These are phyloP conservation scores for Amblyjoppa proteus DNA, from an alignment of 2,888 invertebrate genomes.

Conservation along the genomic window DNA sequence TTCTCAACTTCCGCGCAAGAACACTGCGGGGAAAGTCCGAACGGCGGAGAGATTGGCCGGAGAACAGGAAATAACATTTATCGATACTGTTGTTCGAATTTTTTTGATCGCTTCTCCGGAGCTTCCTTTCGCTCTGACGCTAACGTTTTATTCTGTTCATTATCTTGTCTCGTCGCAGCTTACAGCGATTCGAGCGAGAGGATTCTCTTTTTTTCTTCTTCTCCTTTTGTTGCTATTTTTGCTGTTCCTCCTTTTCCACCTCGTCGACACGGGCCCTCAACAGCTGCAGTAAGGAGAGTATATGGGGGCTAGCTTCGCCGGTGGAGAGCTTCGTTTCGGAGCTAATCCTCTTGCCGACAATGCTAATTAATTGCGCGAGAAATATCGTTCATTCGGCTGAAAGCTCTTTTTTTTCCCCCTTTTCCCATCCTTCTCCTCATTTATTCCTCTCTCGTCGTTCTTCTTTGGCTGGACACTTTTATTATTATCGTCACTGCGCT, in stretches of 20 bases:
- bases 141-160: neutral
- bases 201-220: neutral
- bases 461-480: conserved; percentile 3
- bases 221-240: neutral
- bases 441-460: conserved; percentile 19
- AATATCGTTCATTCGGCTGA: conserved; percentile 18
- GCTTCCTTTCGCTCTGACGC: neutral
- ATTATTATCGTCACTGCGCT: conserved; percentile 21
- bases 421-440: conserved; percentile 27
- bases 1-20: neutral
- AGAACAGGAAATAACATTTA: neutral
- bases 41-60: neutral
- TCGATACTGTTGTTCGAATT: neutral
- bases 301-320: neutral
- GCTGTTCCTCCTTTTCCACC: neutral
- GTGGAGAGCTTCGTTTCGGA: conserved; percentile 9
- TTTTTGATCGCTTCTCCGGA: neutral
- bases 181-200: neutral
- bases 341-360: conserved; percentile 45
- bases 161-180: neutral
- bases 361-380: conserved; percentile 53
- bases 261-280: neutral
- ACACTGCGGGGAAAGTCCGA: neutral
- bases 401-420: conserved; percentile 28
- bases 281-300: conserved; percentile 2